These are phyloP conservation scores for Sebastes oblongus DNA, from an alignment of 2,797 vertebrate species.

Conservation along the genomic window DNA sequence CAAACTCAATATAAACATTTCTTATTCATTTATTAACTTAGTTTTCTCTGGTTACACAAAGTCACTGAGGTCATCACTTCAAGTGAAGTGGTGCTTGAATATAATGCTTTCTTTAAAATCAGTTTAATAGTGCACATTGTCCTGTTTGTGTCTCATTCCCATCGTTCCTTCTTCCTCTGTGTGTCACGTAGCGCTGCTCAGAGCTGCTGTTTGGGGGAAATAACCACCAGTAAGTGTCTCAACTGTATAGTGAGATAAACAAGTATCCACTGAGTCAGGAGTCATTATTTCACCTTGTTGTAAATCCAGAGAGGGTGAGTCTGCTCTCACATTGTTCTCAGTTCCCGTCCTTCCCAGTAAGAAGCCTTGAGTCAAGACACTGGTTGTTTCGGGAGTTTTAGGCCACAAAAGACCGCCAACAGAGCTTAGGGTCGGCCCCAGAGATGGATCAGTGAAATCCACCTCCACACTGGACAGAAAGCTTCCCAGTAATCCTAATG, in stretches of 20 bases:
- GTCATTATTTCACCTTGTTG: constrained; percentile 68
- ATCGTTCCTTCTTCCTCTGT: neutral
- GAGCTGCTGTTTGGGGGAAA: constrained; percentile 73
- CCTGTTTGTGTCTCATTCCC: neutral
- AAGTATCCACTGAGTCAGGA: constrained; percentile 69
- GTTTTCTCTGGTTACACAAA: neutral
- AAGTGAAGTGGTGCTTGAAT: neutral
- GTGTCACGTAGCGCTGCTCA: neutral
- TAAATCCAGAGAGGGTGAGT: constrained; percentile 9
- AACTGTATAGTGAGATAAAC: constrained; percentile 53
- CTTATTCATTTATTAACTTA: neutral
- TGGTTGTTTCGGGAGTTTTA: constrained; percentile 16
- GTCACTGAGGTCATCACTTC: neutral
- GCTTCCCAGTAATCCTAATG: constrained; percentile 37
- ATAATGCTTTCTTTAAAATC: constrained; percentile 57
- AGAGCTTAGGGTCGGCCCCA: neutral
- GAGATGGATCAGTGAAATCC: constrained; percentile 29
- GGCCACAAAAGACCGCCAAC: constrained; percentile 19
- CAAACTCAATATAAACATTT: neutral
- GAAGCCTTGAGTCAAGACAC: neutral
- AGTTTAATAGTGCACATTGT: constrained; percentile 6
- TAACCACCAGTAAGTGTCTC: constrained; percentile 65
- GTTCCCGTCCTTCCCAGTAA: neutral
- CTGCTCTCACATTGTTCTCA: constrained; percentile 7
- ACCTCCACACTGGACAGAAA: constrained; percentile 53